Evolutionary conservation across 2,797 vertebrate genomes (phyloP).

Genomic region (Selene dorsalis): DNA sequence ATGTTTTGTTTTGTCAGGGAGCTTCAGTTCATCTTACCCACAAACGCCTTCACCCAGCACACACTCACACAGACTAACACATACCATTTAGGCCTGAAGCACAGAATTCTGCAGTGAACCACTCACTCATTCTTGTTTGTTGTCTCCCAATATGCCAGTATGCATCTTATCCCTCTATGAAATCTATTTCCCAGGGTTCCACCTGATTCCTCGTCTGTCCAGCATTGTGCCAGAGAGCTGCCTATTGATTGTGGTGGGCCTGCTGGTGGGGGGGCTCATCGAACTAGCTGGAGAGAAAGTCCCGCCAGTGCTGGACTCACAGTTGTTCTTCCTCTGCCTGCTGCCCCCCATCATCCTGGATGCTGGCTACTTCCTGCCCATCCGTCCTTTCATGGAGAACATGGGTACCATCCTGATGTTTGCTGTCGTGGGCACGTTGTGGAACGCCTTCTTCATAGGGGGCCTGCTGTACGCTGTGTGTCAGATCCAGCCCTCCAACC

Average conservation of each 20-base stretch:
- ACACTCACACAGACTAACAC: not conserved
- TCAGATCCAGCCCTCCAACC: slow-evolving; percentile 83
- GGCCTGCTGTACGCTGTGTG: slow-evolving; percentile 91
- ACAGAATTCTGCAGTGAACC: not conserved
- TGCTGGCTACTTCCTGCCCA: slow-evolving; percentile 96
- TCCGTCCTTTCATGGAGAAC: slow-evolving; percentile 96
- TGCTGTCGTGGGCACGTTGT: slow-evolving; percentile 95
- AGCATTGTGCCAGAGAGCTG: slow-evolving; percentile 98
- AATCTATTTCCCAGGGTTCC: slow-evolving; percentile 87
- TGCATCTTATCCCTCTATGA: not conserved
- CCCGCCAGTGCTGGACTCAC: slow-evolving; percentile 88
- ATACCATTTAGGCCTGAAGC: not conserved
- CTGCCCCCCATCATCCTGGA: slow-evolving; percentile 98
- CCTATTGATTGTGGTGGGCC: slow-evolving; percentile 94
- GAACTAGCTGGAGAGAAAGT: slow-evolving; percentile 86
- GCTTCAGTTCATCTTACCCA: not conserved
- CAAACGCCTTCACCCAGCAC: not conserved
- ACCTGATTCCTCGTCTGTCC: slow-evolving; percentile 92
- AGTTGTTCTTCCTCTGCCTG: slow-evolving; percentile 94
- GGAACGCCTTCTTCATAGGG: slow-evolving; percentile 96
- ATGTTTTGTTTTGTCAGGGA: too few species aligned
- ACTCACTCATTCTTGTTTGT: not conserved
- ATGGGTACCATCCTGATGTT: slow-evolving; percentile 98
- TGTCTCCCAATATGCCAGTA: not conserved
- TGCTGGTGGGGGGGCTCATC: slow-evolving; percentile 94